Evolutionary conservation across 2,888 invertebrate species (phyloP), one percentile per base, ranked within the genome.

Genomic region (Rhagonycha lutea): DNA sequence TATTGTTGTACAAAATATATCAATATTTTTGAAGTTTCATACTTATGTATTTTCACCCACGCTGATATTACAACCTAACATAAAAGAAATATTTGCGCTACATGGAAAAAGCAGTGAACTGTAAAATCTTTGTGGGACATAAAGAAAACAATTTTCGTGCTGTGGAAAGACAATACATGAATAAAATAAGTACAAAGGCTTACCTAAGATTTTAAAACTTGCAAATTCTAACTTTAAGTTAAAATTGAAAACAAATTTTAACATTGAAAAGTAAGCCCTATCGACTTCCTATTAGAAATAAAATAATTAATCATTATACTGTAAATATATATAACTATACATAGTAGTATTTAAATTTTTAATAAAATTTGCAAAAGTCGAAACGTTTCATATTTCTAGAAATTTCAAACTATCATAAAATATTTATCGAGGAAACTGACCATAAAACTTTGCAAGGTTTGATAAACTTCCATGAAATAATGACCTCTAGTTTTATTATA

Each of bases 41-140:
- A 26, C n/a, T n/a, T 65, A n/a, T n/a, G n/a, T n/a, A 65, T 65
- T 65, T 65, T 65, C 63, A 26, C 63, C 23, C 24, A n/a, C 63
- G 24, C 68, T 14, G 26, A 68, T 68, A 68, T 26, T 28, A 14
- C 29, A 32, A 68, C 24, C 14, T 14, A 65, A 65, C 63, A 65
- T 65, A 61, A 32, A 61, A 71, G 61, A 70, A 71, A 65, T 32
- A 29, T 71, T 70, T 61, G 32, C 32, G 26, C 24, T 61, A 71
- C 71, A 71, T 23, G 65, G 65, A 63, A 61, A 63, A 71, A 63
- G 29, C 71, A 71, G 65, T 65, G 63, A 65, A 47, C 71, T 63
- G 65, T 71, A 71, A 71, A 65, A 71, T 28, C 18, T 71, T 71
- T 71, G 28, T 18, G 62, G 29, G 71, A 71, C 71, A 71, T 71